Percentiles rank a stretch among this genome's conserved stretches.
These are phyloP conservation scores for Papilio glaucus DNA, from an alignment of 1,140 invertebrate species.

Conservation along the genomic window DNA sequence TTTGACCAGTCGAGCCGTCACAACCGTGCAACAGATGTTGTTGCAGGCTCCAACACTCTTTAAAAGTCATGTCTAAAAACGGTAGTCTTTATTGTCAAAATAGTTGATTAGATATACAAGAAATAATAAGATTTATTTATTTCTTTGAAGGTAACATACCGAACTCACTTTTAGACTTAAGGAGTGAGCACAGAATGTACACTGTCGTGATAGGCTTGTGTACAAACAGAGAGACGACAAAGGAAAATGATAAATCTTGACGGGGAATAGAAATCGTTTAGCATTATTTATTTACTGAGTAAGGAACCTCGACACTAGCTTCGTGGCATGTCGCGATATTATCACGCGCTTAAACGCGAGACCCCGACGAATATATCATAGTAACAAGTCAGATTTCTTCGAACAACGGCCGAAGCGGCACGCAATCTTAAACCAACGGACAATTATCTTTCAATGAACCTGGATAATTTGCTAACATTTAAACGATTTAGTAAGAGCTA, in stretches of 20 bases:
- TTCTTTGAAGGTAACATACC: neutral
- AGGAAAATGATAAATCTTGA: constrained; percentile 38
- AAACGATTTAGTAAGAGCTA: neutral
- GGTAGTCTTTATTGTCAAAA: neutral
- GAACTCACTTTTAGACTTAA: neutral
- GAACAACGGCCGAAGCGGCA: neutral
- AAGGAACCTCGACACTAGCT: constrained; percentile 34
- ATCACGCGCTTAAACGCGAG: constrained; percentile 33
- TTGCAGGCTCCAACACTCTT: too few species aligned
- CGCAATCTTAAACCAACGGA: constrained; percentile 32
- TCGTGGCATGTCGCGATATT: constrained; percentile 36
- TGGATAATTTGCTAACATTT: neutral
- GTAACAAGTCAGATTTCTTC: constrained; percentile 35
- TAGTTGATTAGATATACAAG: neutral
- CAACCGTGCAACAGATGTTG: too few species aligned
- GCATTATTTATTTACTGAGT: constrained; percentile 37
- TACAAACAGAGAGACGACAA: constrained; percentile 30
- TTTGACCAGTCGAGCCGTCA: too few species aligned
- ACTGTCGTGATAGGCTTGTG: constrained; percentile 22
- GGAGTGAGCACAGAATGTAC: constrained; percentile 26
- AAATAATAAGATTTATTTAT: constrained; percentile 10
- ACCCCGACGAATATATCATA: constrained; percentile 36
- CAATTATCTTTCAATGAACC: constrained; percentile 37
- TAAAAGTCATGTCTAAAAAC: too few species aligned
- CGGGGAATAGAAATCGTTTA: constrained; percentile 38